Evolutionary conservation across 2,888 invertebrate species (phyloP), one percentile per base, ranked within the genome.

Genomic region (Crossocerus cetratus): DNA sequence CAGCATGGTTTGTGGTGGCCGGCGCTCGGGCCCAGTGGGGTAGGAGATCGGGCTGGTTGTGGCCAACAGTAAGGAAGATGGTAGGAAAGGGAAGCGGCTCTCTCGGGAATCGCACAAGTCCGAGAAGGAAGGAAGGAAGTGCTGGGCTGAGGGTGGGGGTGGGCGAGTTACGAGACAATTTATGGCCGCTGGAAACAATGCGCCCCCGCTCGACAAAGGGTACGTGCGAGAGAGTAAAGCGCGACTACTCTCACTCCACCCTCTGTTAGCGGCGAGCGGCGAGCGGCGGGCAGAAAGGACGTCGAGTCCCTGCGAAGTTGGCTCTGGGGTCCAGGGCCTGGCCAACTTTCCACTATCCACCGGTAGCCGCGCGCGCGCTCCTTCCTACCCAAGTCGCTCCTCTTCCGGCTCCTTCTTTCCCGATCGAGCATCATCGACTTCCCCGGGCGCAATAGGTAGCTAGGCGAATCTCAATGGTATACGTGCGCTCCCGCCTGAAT

Each of bases 101-200:
- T 32, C 32, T 32, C n/a, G 42, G 54, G 60, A 14, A 32, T 13
- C 20, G 23, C 11, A 18, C 49, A 66, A 54, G 55, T 62, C 62
- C 64, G 65, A 64, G 74, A 63, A 75, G 71, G 74, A 76, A 77
- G 83, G 83, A 83, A 82, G 83, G 81, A 83, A 83, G 80, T 66
- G 74, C 70, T 72, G 74, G 82, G 83, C 82, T 84, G 32, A 32
- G 11, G 32, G 32, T 32, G 32, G 32, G 80, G 83, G 76, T 67
- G 78, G 77, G 78, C 80, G 76, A 78, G 74, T 77, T 78, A 77
- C 81, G 83, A 82, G 87, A 87, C 87, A 84, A 86, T 86, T 86
- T 86, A 86, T 84, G 83, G 83, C 76, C 76, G 76, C 72, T 81
- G 80, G 84, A 86, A 87, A 86, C 86, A 86, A 86, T 86, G 87